These are phyloP conservation scores for Lordiphosa mommai DNA, from an alignment of 1,140 invertebrate species.

Conservation along the genomic window DNA sequence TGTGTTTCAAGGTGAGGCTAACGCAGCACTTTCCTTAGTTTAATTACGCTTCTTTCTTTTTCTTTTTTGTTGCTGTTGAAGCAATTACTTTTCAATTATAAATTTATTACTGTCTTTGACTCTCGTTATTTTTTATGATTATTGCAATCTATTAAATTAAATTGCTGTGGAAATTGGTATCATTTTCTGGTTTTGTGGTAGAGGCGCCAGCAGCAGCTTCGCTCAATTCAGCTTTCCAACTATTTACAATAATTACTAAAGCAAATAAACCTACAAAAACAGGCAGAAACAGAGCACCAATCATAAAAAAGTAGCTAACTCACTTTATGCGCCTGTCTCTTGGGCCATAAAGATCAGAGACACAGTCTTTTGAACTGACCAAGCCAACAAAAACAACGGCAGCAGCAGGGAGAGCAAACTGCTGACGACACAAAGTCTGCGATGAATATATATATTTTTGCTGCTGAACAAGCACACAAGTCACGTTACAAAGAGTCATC, in stretches of 20 bases:
- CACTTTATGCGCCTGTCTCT: constrained; percentile 29
- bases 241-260: constrained; percentile 73
- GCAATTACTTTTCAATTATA: constrained; percentile 74
- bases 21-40: constrained; percentile 28
- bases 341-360: constrained; percentile 28
- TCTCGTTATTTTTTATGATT: constrained; percentile 58
- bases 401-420: background rate
- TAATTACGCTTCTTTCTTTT: constrained; percentile 31
- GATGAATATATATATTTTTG: constrained; percentile 7
- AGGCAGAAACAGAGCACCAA: constrained; percentile 18
- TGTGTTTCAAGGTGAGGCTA: constrained; percentile 15
- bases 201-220: constrained; percentile 12
- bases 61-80: constrained; percentile 9
- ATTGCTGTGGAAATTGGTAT: constrained; percentile 70
- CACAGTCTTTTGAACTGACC: constrained; percentile 38
- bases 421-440: constrained; percentile 40
- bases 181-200: constrained; percentile 27
- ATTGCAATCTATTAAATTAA: constrained; percentile 72
- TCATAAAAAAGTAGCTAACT: constrained; percentile 29
- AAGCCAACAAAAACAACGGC: constrained; percentile 20
- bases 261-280: constrained; percentile 48
- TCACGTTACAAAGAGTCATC: too few species aligned
- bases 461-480: too few species aligned
- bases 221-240: constrained; percentile 47
- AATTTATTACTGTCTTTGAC: constrained; percentile 51